A percentile compares a stretch with the other conserved stretches of the same genome.
These are phyloP conservation scores for Bombus picipes DNA, from an alignment of 1,140 invertebrate species.

Conservation along the genomic window DNA sequence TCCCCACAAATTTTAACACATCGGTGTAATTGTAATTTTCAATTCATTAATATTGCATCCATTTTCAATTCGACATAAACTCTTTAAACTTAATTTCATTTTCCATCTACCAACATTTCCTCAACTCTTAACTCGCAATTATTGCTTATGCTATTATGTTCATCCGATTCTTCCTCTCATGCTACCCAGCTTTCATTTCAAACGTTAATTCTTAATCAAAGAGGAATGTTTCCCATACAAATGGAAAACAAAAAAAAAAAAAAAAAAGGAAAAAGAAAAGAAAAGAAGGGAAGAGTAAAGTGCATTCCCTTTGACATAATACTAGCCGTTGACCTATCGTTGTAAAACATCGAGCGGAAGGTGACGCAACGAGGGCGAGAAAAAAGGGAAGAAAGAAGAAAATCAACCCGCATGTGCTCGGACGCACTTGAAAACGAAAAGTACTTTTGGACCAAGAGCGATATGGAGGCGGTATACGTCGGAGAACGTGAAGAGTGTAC, in stretches of 20 bases:
- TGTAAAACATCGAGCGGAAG: conserved; percentile 8
- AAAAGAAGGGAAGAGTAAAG: background rate
- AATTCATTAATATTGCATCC: too few species aligned
- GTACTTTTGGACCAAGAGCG: conserved; percentile 72
- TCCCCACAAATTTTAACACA: too few species aligned
- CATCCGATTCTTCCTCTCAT: background rate
- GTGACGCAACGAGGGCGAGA: conserved; percentile 42
- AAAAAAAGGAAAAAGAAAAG: background rate
- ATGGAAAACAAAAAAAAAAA: background rate
- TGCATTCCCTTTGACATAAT: background rate
- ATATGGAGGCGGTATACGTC: conserved; percentile 49
- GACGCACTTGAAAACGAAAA: conserved; percentile 71
- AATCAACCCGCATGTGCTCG: conserved; percentile 73
- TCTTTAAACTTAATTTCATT: too few species aligned
- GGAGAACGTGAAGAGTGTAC: conserved; percentile 53
- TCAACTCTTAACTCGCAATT: too few species aligned
- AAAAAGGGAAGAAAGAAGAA: conserved; percentile 56
- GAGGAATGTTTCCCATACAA: too few species aligned
- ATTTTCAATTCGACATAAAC: too few species aligned
- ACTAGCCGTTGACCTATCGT: conserved; percentile 23
- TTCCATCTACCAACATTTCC: too few species aligned
- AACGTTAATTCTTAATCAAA: too few species aligned
- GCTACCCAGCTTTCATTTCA: background rate
- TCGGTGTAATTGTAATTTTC: too few species aligned
- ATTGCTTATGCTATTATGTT: too few species aligned